phyloP scores from a whole-genome alignment of 2,113 vertebrate species.

The Vidua macroura region DNA sequence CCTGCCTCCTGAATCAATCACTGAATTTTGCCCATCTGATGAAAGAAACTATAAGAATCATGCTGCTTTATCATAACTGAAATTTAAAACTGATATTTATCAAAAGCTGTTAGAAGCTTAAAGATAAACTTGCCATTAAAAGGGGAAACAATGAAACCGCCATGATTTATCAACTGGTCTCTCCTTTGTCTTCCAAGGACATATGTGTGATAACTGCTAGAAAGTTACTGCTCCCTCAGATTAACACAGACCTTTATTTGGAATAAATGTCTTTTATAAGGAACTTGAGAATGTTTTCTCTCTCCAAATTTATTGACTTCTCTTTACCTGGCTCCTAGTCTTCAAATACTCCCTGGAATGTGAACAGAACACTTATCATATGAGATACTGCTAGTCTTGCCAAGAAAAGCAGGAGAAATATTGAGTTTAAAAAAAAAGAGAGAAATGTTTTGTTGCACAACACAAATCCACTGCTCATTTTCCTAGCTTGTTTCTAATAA shows the following conservation, averaged over 20 bases:
- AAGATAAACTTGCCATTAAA: neutral
- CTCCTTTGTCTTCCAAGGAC: neutral
- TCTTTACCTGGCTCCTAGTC: neutral
- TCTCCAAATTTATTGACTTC: neutral
- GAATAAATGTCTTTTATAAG: neutral
- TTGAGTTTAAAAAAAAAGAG: neutral
- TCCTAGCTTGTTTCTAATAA: neutral
- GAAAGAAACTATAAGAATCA: neutral
- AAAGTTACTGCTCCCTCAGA: neutral
- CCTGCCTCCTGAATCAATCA: neutral
- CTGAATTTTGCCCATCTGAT: neutral
- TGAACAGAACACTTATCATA: neutral
- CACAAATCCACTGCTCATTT: neutral
- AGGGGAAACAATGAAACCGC: neutral
- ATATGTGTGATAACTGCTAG: neutral
- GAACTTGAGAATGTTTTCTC: neutral
- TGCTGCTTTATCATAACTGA: neutral
- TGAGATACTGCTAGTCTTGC: neutral
- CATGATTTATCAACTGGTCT: neutral
- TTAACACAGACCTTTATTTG: neutral
- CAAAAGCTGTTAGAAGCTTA: neutral
- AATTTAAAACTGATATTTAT: neutral
- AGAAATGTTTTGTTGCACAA: neutral
- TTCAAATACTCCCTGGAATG: neutral
- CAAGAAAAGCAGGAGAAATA: neutral